These are phyloP conservation scores for Setophaga petechia DNA, from an alignment of 2,113 vertebrate species.

Conservation along the genomic window DNA sequence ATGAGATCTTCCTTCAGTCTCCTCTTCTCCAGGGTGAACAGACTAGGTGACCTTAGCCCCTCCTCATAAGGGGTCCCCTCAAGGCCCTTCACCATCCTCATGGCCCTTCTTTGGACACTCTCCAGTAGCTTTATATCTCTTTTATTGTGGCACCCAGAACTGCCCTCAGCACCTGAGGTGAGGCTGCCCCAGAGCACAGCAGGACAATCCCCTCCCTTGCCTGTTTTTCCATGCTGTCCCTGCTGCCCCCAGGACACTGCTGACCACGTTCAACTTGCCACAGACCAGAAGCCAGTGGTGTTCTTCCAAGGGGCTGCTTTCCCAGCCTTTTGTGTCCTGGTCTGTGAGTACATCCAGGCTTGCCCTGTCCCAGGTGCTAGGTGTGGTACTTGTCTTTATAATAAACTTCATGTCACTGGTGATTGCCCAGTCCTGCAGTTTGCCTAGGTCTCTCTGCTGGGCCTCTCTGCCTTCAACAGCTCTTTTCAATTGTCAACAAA, in stretches of 20 bases:
- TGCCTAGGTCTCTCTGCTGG: neutral
- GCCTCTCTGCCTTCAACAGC: neutral
- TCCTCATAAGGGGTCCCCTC: fast-evolving
- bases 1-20: neutral
- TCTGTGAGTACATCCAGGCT: neutral
- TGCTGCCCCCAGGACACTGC: neutral
- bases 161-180: neutral
- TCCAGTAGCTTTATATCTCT: neutral
- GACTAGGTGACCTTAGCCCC: neutral
- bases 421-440: neutral
- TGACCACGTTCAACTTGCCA: fast-evolving
- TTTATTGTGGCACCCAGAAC: neutral
- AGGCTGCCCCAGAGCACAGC: neutral
- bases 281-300: fast-evolving
- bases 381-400: neutral
- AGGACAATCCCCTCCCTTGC: neutral
- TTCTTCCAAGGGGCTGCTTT: neutral
- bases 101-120: neutral
- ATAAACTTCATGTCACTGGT: neutral
- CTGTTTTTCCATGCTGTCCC: fast-evolving
- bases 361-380: neutral
- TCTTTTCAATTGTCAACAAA: neutral
- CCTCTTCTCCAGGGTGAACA: neutral
- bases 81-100: fast-evolving
- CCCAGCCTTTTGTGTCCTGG: neutral